Evolutionary conservation across 2,888 invertebrate genomes (phyloP).

Genomic region (Brenthis hecate): DNA sequence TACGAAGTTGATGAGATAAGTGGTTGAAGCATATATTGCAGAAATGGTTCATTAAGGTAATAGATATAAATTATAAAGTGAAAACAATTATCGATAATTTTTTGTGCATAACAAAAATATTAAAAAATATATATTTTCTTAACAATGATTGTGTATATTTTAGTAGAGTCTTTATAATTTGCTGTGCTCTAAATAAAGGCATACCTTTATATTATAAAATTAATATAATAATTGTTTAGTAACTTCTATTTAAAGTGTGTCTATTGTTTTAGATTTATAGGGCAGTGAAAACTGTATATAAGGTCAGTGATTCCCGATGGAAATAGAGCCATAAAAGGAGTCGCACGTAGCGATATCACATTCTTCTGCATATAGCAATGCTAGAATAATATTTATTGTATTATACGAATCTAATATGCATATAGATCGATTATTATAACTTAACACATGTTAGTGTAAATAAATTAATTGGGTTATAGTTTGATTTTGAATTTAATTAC

Average conservation of each 20-base stretch:
- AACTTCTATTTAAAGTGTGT: neutral
- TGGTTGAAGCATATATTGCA: slow-evolving; percentile 19
- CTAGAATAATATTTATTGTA: slow-evolving; percentile 22
- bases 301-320: slow-evolving; percentile 32
- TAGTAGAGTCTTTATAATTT: no score
- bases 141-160: no score
- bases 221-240: neutral
- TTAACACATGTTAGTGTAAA: neutral
- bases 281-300: slow-evolving; percentile 27
- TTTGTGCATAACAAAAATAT: neutral
- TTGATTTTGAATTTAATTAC: no score
- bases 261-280: slow-evolving; percentile 28
- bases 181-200: no score
- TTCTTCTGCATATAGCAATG: slow-evolving; percentile 23
- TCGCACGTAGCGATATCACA: slow-evolving; percentile 30
- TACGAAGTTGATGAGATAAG: slow-evolving; percentile 28
- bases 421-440: neutral
- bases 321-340: slow-evolving; percentile 31
- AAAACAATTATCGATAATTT: neutral
- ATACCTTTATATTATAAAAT: neutral
- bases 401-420: neutral
- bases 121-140: neutral
- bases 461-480: neutral
- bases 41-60: slow-evolving; percentile 18
- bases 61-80: slow-evolving; percentile 1